Base-by-base conservation (phyloP, 2,888 invertebrate species). In the Scaptomyza caliginosa region DNA sequence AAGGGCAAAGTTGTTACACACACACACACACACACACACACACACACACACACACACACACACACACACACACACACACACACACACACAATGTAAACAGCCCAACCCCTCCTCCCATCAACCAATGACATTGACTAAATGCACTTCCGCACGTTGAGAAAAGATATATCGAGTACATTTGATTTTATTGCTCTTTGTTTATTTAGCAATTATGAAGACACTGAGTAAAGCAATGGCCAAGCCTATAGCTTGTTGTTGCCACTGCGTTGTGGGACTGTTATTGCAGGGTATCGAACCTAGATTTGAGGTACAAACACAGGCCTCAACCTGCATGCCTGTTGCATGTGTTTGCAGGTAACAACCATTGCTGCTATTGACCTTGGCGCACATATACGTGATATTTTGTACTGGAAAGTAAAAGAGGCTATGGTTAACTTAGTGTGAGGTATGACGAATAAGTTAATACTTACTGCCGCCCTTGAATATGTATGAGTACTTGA, bases 361-460 rank as follows among this genome's bases (percentile, higher is more conserved):
- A 2, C 94, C 94, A 51, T 90, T 92, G 4, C 92, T 93, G 52
- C 93, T 92, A 32, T 93, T 91, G 0, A 94, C 94, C 87, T 94
- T 93, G 42, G 94, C 93, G 84, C 95, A 95, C 93, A 95, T 93
- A 77, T 94, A 94, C 0, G 95, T 95, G 2, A 94, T 93, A 86
- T 95, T 95, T 88, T 93, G 93, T 67, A 93, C 95, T 95, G 89
- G 28, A 77, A 67, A 66, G 11, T 2, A 19, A 4, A 16, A 17
- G 26, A 11, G n/a, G 3, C 11, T 30, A 4, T 11, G 19, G 19
- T 21, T n/a, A 10, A 19, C 19, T 0, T 4, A n/a, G 10, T 32
- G 7, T 1, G 19, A 19, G 11, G 45, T 28, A 23, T 30, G 7
- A 7, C 30, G 23, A 5, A 16, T 39, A 39, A 24, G 17, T 19